Evolutionary conservation across 2,888 invertebrate genomes (phyloP), one percentile per base, ranked within the genome.

Genomic region (Leptodirus hochenwartii): DNA sequence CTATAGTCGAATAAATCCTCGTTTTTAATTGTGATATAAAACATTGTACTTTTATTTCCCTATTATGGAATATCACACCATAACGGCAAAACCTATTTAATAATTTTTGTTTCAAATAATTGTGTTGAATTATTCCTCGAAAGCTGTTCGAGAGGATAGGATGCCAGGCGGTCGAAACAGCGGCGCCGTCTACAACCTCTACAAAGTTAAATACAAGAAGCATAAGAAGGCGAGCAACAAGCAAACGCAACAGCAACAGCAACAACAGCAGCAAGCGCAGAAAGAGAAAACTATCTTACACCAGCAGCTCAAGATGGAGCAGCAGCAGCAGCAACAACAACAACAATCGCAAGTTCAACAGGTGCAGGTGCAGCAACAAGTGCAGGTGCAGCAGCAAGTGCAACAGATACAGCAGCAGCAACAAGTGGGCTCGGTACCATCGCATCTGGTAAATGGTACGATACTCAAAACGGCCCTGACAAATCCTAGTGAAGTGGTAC

Each of bases 161-260:
- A 98, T 96, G 95, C 96, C 96, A n/a, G 96, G 96, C 22, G 96
- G 96, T 30, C 69, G 96, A 33, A 98, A 96, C 62, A 95, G 93
- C 45, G 93, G 93, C 41, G 95, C 95, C 39, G 95, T 98, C 37
- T 98, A 96, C 59, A 96, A 95, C 59, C 68, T 95, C 46, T 96
- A 96, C 65, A 96, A 96, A 74, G 90, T 93, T 29, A 93, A 91
- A 64, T 95, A 95, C 62, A 91, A 90, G 63, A 95, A 93, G 59
- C 87, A 91, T 65, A 88, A 88, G 69, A 82, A 88, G 58, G 69
- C 71, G 39, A 66, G 60, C 43, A 73, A 68, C 50, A 65, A 56
- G 51, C 65, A 59, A 41, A 51, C 52, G 37, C 53, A 56, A 35
- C 47, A 54, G 32, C 56, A 53, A 35, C 52, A 55, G 35, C 47